These are phyloP conservation scores for Drosophila simulans DNA, from an alignment of 1,140 invertebrate genomes.

Conservation along the genomic window DNA sequence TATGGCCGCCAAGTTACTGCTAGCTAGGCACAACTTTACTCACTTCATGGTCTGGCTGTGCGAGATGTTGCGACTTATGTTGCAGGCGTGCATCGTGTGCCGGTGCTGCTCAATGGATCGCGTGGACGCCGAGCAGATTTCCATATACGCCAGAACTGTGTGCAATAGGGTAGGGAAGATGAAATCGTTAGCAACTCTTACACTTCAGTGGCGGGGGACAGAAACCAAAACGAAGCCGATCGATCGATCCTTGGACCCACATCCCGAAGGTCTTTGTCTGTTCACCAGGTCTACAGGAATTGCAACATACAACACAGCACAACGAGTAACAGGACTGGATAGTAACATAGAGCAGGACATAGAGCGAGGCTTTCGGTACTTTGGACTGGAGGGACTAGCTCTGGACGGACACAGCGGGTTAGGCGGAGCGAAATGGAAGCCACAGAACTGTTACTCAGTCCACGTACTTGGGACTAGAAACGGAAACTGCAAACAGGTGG, in stretches of 20 bases:
- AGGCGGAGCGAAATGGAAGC: slow-evolving; percentile 17
- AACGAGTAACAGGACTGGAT: slow-evolving; percentile 45
- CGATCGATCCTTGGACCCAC: slow-evolving; percentile 28
- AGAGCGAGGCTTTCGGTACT: neutral
- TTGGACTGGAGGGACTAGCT: slow-evolving; percentile 5
- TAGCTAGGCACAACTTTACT: slow-evolving; percentile 23
- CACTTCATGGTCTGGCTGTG: slow-evolving; percentile 84
- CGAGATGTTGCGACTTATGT: slow-evolving; percentile 85
- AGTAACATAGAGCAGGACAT: slow-evolving; percentile 15
- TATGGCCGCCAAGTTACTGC: neutral
- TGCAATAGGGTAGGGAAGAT: slow-evolving; percentile 32
- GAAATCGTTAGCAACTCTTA: neutral
- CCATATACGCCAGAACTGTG: slow-evolving; percentile 98
- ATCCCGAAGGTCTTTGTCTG: neutral
- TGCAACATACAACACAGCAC: slow-evolving; percentile 33
- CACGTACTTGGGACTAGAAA: slow-evolving; percentile 2
- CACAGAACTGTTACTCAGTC: slow-evolving; percentile 1
- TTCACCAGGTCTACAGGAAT: slow-evolving; percentile 10
- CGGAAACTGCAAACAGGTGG: slow-evolving; percentile 15
- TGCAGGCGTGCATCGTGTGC: slow-evolving; percentile 93
- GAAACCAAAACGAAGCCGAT: slow-evolving; percentile 35
- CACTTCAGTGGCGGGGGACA: no score
- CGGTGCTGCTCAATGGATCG: slow-evolving; percentile 84
- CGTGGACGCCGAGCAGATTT: slow-evolving; percentile 93
- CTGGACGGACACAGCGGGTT: slow-evolving; percentile 11